These are phyloP conservation scores for Argyra leucocephala DNA, from an alignment of 2,888 invertebrate species.

Conservation along the genomic window DNA sequence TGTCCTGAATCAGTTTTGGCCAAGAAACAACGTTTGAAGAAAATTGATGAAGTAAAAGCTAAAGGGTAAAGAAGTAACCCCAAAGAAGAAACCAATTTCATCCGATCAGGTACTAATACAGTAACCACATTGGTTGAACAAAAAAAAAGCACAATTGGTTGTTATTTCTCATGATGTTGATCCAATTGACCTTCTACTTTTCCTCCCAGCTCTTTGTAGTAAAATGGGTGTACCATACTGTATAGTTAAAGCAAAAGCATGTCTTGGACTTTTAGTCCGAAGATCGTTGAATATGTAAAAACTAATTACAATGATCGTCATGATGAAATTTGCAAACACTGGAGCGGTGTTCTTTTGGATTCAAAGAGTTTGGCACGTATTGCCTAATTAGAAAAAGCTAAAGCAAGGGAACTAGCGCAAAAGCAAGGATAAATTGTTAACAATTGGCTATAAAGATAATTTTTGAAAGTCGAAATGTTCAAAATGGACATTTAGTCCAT, in stretches of 20 bases:
- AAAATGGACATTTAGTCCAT: no score
- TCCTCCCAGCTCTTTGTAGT: conserved; percentile 94
- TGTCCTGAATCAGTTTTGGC: conserved; percentile 86
- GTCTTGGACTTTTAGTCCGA: conserved; percentile 91
- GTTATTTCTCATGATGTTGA: conserved; percentile 98
- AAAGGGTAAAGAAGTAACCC: conserved; percentile 87
- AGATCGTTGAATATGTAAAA: conserved; percentile 88
- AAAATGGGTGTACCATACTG: conserved; percentile 99
- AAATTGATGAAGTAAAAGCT: conserved; percentile 78
- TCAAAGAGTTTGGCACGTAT: conserved; percentile 93
- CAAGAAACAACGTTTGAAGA: conserved; percentile 84
- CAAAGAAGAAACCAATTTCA: conserved; percentile 78
- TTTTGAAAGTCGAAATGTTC: no score
- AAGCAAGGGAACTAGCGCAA: conserved; percentile 89
- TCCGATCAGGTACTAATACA: conserved; percentile 83
- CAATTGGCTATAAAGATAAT: conserved; percentile 9
- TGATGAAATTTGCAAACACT: conserved; percentile 94
- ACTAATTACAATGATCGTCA: conserved; percentile 98
- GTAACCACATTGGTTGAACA: conserved; percentile 92
- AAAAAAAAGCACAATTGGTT: conserved; percentile 95
- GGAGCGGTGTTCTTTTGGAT: conserved; percentile 96
- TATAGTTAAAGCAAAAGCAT: conserved; percentile 96
- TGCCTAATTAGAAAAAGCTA: conserved; percentile 93
- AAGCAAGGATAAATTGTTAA: conserved; percentile 68
- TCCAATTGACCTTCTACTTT: conserved; percentile 95